Conservation (phyloP, 2,113 vertebrate genomes). For the Zootoca vivipara region DNA sequence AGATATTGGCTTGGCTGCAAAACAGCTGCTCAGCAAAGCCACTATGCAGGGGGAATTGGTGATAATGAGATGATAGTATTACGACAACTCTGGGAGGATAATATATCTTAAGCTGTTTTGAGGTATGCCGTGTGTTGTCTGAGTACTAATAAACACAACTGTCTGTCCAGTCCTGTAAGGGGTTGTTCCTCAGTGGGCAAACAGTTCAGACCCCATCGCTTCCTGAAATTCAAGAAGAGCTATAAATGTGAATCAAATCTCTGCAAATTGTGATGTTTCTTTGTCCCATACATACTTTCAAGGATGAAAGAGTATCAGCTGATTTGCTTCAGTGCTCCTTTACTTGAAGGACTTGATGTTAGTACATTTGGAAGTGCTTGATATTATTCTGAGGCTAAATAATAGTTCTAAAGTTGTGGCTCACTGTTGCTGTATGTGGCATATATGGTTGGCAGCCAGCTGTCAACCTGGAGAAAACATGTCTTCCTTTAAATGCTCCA, state of each 20-base stretch:
- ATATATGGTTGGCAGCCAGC: background rate
- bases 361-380: background rate
- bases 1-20: constrained; percentile 74
- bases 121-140: constrained; percentile 20
- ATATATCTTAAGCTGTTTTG: constrained; percentile 59
- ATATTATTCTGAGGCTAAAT: background rate
- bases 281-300: background rate
- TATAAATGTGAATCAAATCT: rapidly evolving
- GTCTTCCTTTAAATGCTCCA: background rate
- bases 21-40: constrained; percentile 73
- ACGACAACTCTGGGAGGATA: constrained; percentile 45
- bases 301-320: background rate
- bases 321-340: background rate
- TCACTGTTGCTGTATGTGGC: background rate
- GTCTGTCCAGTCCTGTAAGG: constrained; percentile 22
- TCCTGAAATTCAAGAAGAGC: background rate
- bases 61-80: constrained; percentile 71
- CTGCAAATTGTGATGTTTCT: background rate
- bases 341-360: background rate
- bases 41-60: constrained; percentile 59
- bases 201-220: constrained; percentile 15
- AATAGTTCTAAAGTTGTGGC: background rate
- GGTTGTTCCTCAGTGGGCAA: background rate
- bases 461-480: background rate
- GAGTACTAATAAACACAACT: constrained; percentile 24